Evolutionary conservation across 2,888 invertebrate species (phyloP), one percentile per base, ranked within the genome.

Genomic region (Thalpophila matura): DNA sequence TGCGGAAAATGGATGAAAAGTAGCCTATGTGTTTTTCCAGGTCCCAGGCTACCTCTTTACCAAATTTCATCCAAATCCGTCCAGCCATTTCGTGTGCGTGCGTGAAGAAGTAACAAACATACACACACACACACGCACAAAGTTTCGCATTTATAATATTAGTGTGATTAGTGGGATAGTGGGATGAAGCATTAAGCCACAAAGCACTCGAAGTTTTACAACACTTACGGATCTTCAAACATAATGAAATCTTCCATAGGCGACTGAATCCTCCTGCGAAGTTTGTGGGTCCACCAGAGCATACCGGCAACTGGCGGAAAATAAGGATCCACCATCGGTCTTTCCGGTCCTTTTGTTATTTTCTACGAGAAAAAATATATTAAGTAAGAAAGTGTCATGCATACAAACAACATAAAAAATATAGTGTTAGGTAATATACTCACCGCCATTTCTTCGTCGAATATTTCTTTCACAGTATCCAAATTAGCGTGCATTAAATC

Each of bases 251-350:
- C 96, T 40, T 96, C 95, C 81, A 96, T 94, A 0, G 97, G 96
- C 53, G 87, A 86, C 27, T 92, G 89, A 3, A 97, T 95, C 50
- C 97, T 92, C 54, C 92, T 87, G 18, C 95, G 94, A 35, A 98
- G 85, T 86, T 98, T 98, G 77, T 95, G 89, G 0, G 98, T 88
- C 96, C 97, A 98, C 81, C 96, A 96, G 16, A 98, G 86, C 45
- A 96, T 94, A 0, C 98, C 98, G 26, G 97, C 96, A 0, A 97
- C 96, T 12, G 97, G 97, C 0, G 98, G 98, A 83, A 97, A 96
- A 85, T 97, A 96, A 12, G 94, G 89, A 83, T 97, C 96, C 1
- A 96, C 95, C 88, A 92, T 92, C 0, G 96, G 95, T 7, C 95
- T 84, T 20, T 93, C 93, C 37, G 95, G 91, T 0, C 88, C 89